Percentiles rank a stretch among this genome's conserved stretches.
Evolutionary conservation across 2,888 invertebrate species (phyloP).

Genomic region (Lasius platythorax): DNA sequence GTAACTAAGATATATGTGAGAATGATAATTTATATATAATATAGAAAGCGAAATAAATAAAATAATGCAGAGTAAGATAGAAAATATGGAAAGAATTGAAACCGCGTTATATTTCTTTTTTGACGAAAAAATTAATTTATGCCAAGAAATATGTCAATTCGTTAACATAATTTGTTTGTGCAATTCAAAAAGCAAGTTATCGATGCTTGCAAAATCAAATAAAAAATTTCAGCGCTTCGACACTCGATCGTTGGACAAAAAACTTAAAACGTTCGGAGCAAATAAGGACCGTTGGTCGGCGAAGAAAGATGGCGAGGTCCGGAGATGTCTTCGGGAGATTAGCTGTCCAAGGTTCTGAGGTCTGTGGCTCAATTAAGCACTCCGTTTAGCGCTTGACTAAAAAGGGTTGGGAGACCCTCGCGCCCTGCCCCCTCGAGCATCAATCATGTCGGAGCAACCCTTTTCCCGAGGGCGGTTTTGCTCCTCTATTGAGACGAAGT

Average conservation of each 20-base stretch:
- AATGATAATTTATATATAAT: not conserved
- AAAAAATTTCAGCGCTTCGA: not conserved
- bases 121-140: not conserved
- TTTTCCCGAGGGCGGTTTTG: constrained; percentile 85
- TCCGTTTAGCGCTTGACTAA: constrained; percentile 83
- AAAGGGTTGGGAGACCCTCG: constrained; percentile 81
- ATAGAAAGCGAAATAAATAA: not conserved
- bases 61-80: not conserved
- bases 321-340: constrained; percentile 80
- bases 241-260: constrained; percentile 30
- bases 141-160: not conserved
- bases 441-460: constrained; percentile 85
- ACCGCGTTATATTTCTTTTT: not conserved
- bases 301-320: constrained; percentile 60
- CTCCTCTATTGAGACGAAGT: constrained; percentile 85
- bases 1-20: not conserved
- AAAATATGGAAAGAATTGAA: not conserved
- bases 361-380: constrained; percentile 85
- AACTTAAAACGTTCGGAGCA: constrained; percentile 35
- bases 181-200: not conserved
- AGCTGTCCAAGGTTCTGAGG: constrained; percentile 84
- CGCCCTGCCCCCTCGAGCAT: constrained; percentile 82
- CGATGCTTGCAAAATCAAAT: constrained; percentile 10
- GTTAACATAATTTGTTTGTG: not conserved
- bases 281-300: constrained; percentile 34